These are phyloP conservation scores for Centropus unirufus DNA, from an alignment of 2,113 vertebrate species.

Conservation along the genomic window DNA sequence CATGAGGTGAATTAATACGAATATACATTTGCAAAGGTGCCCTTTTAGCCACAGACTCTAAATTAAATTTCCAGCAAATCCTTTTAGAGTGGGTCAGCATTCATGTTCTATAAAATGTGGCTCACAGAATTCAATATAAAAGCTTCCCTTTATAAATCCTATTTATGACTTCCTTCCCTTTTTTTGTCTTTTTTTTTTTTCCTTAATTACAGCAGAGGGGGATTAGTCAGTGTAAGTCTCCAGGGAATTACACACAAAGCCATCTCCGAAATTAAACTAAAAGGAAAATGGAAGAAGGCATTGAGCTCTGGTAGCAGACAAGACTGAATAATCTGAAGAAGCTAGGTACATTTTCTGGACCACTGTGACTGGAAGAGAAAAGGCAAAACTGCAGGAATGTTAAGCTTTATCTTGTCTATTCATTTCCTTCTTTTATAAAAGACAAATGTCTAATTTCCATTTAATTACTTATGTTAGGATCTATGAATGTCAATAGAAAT, in stretches of 20 bases:
- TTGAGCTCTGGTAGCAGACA: constrained; percentile 54
- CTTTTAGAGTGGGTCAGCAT: constrained; percentile 86
- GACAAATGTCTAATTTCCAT: constrained; percentile 14
- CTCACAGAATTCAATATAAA: constrained; percentile 84
- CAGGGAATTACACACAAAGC: constrained; percentile 76
- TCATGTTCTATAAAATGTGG: constrained; percentile 85
- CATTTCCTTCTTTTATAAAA: neutral
- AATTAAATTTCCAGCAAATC: constrained; percentile 91
- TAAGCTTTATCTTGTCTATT: neutral
- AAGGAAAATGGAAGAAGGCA: constrained; percentile 74
- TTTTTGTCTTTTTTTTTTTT: neutral
- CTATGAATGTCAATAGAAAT: neutral
- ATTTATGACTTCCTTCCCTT: constrained; percentile 84
- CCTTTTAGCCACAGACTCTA: constrained; percentile 72
- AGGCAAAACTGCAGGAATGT: neutral
- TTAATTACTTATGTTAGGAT: constrained; percentile 49
- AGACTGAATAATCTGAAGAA: constrained; percentile 65
- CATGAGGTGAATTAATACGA: constrained; percentile 63
- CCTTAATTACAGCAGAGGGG: constrained; percentile 94
- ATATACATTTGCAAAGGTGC: constrained; percentile 72
- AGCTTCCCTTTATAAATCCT: constrained; percentile 89
- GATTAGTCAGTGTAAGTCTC: constrained; percentile 86
- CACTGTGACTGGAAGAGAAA: constrained; percentile 8
- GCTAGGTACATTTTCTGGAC: constrained; percentile 47
- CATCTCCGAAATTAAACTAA: constrained; percentile 81